Evolutionary conservation across 2,797 vertebrate genomes (phyloP).

Genomic region (Ceryle rudis): DNA sequence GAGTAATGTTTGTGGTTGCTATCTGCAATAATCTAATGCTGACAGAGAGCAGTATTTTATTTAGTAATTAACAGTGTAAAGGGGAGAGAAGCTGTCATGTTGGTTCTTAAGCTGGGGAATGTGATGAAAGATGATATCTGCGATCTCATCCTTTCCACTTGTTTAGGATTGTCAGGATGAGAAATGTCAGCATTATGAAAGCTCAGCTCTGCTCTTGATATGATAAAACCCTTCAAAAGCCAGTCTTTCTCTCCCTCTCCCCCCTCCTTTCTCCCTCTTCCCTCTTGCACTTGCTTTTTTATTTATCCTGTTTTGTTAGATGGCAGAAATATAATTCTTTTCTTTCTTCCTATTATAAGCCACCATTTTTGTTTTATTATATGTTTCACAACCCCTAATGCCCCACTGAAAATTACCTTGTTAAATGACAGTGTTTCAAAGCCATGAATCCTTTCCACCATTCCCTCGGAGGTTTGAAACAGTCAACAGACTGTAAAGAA

Average conservation of each 20-base stretch:
- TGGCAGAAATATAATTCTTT: slow-evolving; percentile 89
- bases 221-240: slow-evolving; percentile 97
- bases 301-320: slow-evolving; percentile 92
- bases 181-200: slow-evolving; percentile 99
- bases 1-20: slow-evolving; percentile 80
- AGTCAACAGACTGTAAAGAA: slow-evolving; percentile 99
- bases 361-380: slow-evolving; percentile 92
- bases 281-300: slow-evolving; percentile 87
- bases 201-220: slow-evolving; percentile 97
- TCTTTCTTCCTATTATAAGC: slow-evolving; percentile 86
- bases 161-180: slow-evolving; percentile 99
- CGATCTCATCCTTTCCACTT: slow-evolving; percentile 99
- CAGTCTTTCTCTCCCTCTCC: slow-evolving; percentile 79
- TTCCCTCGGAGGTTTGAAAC: slow-evolving; percentile 98
- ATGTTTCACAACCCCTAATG: slow-evolving; percentile 95
- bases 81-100: slow-evolving; percentile 87
- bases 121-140: slow-evolving; percentile 98
- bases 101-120: slow-evolving; percentile 92
- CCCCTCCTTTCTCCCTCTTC: slow-evolving; percentile 81
- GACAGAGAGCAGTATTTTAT: slow-evolving; percentile 89
- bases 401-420: slow-evolving; percentile 98
- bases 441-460: slow-evolving; percentile 91
- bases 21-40: slow-evolving; percentile 85
- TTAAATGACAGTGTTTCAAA: slow-evolving; percentile 96
- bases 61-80: slow-evolving; percentile 95